Evolutionary conservation across 2,888 invertebrate genomes (phyloP).

Genomic region (Xanthia icteritia): DNA sequence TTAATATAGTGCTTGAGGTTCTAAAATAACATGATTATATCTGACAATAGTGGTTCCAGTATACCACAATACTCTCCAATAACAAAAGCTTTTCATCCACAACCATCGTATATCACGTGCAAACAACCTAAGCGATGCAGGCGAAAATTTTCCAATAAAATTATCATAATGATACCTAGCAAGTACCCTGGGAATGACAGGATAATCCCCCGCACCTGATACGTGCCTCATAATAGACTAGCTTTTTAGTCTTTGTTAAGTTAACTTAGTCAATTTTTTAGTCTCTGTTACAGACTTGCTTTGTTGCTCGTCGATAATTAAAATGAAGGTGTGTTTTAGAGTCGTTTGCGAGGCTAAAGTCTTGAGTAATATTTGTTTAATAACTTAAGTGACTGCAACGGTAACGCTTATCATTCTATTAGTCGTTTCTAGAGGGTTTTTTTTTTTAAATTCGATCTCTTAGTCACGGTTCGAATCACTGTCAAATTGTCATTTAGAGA

Average conservation of each 20-base stretch:
- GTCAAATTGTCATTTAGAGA: not conserved
- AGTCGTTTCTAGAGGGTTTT: not conserved
- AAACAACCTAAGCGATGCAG: constrained; percentile 72
- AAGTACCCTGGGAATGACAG: constrained; percentile 77
- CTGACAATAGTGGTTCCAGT: too few species aligned
- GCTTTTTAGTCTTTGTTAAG: constrained; percentile 19
- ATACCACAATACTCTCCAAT: too few species aligned
- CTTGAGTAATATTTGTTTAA: not conserved
- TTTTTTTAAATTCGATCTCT: not conserved
- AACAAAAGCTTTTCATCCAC: not conserved
- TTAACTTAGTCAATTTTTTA: constrained; percentile 16
- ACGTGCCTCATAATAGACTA: constrained; percentile 40
- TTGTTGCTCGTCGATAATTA: constrained; percentile 23
- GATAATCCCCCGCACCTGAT: constrained; percentile 69
- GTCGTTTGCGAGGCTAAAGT: not conserved
- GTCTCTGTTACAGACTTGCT: constrained; percentile 24
- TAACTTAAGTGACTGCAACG: not conserved
- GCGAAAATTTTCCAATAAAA: constrained; percentile 86
- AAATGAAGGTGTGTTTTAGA: not conserved
- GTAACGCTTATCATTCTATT: not conserved
- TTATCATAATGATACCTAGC: constrained; percentile 84
- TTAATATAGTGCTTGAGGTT: too few species aligned
- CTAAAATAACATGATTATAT: too few species aligned
- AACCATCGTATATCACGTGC: constrained; percentile 68
- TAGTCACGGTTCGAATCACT: not conserved